Evolutionary conservation across 2,113 vertebrate species (phyloP).

Genomic region (Hyla sarda): DNA sequence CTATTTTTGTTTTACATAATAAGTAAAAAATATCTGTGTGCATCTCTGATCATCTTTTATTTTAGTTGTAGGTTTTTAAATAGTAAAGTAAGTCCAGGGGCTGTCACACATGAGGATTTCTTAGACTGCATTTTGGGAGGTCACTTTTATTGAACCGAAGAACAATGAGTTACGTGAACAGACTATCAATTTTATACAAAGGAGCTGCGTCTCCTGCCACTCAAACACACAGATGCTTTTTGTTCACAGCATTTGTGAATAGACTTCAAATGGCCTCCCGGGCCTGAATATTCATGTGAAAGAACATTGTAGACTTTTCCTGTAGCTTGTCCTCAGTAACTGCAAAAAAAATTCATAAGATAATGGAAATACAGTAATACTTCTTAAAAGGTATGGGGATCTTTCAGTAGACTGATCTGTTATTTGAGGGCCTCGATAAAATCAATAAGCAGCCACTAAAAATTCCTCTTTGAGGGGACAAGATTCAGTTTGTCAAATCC

Average conservation of each 20-base stretch:
- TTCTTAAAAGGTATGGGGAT: neutral
- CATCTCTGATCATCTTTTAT: neutral
- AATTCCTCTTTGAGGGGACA: neutral
- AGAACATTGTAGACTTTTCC: neutral
- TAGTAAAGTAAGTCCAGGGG: neutral
- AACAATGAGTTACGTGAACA: constrained; percentile 66
- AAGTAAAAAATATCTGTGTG: too few species aligned
- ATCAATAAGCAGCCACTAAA: neutral
- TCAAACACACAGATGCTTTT: constrained; percentile 71
- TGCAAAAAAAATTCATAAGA: neutral
- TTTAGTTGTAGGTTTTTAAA: neutral
- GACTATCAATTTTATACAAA: constrained; percentile 67
- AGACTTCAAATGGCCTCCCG: constrained; percentile 66
- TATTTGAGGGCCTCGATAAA: neutral
- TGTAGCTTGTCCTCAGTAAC: neutral
- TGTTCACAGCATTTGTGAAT: constrained; percentile 64
- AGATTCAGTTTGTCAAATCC: neutral
- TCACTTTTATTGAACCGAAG: constrained; percentile 69
- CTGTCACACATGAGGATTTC: neutral
- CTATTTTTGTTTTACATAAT: too few species aligned
- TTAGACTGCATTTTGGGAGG: constrained; percentile 57
- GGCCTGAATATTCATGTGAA: constrained; percentile 63
- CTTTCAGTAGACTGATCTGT: neutral
- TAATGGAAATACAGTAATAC: neutral
- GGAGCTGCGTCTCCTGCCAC: constrained; percentile 63